Evolutionary conservation across 2,888 invertebrate species (phyloP).

Genomic region (Ornithoptera alexandrae): DNA sequence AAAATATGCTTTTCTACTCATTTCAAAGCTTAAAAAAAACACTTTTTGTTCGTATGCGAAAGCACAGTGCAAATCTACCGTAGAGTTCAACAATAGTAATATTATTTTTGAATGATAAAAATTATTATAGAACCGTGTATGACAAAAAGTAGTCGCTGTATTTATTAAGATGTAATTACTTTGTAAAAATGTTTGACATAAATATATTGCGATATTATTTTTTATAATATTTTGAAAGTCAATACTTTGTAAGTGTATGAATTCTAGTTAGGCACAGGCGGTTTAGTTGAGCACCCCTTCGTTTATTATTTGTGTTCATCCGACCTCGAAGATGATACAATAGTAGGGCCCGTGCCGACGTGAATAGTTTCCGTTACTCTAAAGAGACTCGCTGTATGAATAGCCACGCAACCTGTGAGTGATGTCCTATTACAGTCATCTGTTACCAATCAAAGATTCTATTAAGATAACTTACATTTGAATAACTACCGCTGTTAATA

Average conservation of each 20-base stretch:
- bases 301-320: constrained; percentile 51
- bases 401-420: constrained; percentile 30
- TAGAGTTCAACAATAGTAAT: constrained; percentile 14
- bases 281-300: constrained; percentile 33
- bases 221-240: background rate
- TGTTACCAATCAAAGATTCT: constrained; percentile 28
- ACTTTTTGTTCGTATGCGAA: constrained; percentile 24
- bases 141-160: background rate
- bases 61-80: constrained; percentile 15
- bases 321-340: constrained; percentile 42
- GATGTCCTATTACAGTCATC: constrained; percentile 26
- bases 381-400: constrained; percentile 34
- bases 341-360: constrained; percentile 41
- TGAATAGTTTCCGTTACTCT: constrained; percentile 39
- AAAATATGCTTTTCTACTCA: constrained; percentile 7
- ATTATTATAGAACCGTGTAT: background rate
- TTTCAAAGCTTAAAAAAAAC: constrained; percentile 12
- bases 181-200: background rate
- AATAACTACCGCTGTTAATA: constrained; percentile 9
- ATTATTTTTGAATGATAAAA: background rate
- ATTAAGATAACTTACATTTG: constrained; percentile 22
- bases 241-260: background rate
- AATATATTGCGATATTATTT: too few species aligned
- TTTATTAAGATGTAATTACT: background rate
- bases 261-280: constrained; percentile 9